A percentile compares a stretch with the other conserved stretches of the same genome.
Conservation (phyloP, 2,797 vertebrate species). For the Melanotaenia maccullochi region DNA sequence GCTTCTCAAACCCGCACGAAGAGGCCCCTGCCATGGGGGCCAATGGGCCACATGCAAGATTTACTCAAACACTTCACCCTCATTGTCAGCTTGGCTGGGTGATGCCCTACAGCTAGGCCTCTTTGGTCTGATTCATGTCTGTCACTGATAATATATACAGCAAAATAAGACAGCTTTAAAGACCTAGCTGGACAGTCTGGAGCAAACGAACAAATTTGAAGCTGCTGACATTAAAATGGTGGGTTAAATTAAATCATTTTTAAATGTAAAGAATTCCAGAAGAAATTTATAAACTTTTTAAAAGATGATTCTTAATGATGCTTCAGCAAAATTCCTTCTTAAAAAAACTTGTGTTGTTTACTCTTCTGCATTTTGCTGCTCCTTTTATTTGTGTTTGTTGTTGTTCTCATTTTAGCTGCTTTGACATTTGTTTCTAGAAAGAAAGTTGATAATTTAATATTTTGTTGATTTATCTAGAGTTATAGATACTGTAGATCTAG, state of each 20-base stretch:
- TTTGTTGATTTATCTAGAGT: background rate
- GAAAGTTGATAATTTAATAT: background rate
- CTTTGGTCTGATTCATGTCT: constrained; percentile 65
- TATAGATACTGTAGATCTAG: background rate
- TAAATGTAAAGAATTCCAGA: background rate
- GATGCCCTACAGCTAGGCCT: constrained; percentile 70
- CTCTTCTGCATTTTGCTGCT: background rate
- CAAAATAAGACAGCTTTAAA: constrained; percentile 48
- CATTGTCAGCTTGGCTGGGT: constrained; percentile 74
- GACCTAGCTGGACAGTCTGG: constrained; percentile 46
- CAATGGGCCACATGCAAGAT: constrained; percentile 69
- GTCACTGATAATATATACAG: constrained; percentile 70
- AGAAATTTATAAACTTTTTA: background rate
- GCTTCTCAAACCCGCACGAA: constrained; percentile 78
- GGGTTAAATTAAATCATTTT: background rate
- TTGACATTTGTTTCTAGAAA: background rate
- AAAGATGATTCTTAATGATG: background rate
- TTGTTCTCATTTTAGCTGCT: background rate
- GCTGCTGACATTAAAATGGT: constrained; percentile 8
- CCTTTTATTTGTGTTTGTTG: background rate
- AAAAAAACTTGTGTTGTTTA: background rate
- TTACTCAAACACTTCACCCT: constrained; percentile 80
- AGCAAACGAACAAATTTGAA: constrained; percentile 18
- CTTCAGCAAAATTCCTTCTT: background rate
- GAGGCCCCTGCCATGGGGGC: constrained; percentile 82